Conservation (phyloP, 1,140 invertebrate genomes). For the Trichomalopsis sarcophagae region DNA sequence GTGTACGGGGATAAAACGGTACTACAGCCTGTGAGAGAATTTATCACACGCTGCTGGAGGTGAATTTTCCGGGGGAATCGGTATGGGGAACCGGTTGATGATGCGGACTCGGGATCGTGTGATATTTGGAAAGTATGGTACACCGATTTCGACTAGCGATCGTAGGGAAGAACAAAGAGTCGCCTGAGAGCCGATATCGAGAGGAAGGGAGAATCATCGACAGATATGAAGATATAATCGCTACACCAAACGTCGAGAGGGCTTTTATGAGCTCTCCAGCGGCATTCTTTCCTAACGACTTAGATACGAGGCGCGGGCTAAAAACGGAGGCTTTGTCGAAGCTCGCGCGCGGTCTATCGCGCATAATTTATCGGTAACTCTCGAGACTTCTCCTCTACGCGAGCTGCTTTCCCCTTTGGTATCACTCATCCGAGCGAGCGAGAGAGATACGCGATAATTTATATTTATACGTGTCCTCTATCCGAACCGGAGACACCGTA, state of each 20-base stretch:
- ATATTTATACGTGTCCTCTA: not conserved
- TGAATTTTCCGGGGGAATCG: too few relatives aligned
- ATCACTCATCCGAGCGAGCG: not conserved
- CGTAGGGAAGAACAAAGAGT: too few relatives aligned
- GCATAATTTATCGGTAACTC: conserved; percentile 38
- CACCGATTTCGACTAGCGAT: too few relatives aligned
- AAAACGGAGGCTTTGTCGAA: not conserved
- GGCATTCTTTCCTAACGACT: conserved; percentile 37
- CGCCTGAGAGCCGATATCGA: too few relatives aligned
- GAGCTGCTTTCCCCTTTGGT: conserved; percentile 4
- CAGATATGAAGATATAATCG: conserved; percentile 7
- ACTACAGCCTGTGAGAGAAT: too few relatives aligned
- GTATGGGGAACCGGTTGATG: too few relatives aligned
- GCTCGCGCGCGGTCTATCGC: not conserved
- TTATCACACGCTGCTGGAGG: too few relatives aligned
- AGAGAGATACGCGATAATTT: conserved; percentile 2
- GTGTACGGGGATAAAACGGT: too few relatives aligned
- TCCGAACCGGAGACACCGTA: not conserved
- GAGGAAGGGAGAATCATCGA: not conserved
- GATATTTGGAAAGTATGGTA: too few relatives aligned
- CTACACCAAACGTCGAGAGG: conserved; percentile 18
- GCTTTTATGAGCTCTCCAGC: not conserved
- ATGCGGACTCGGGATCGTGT: too few relatives aligned
- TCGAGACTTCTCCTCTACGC: not conserved
- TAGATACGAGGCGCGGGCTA: conserved; percentile 4